A percentile compares a stretch with the other conserved stretches of the same genome.
Evolutionary conservation across 1,140 invertebrate genomes (phyloP).

Genomic region (Rhizoglyphus robini): DNA sequence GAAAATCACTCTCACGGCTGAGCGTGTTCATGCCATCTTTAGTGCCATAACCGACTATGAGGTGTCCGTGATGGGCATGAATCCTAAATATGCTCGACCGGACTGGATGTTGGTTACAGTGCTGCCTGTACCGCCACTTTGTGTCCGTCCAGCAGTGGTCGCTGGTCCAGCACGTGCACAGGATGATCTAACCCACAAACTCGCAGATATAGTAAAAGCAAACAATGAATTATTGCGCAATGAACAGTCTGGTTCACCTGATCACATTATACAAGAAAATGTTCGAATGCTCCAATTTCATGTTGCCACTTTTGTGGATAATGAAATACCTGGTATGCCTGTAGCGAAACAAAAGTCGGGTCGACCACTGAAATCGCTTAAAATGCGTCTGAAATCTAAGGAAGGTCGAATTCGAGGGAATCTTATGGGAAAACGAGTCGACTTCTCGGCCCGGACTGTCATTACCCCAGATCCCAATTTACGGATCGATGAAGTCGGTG

Average conservation of each 20-base stretch:
- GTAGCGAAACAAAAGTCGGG: slow-evolving; percentile 97
- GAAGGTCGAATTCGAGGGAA: slow-evolving; percentile 97
- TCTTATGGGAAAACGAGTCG: slow-evolving; percentile 99
- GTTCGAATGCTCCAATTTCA: slow-evolving; percentile 98
- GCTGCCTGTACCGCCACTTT: slow-evolving; percentile 86
- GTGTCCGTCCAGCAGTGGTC: slow-evolving; percentile 84
- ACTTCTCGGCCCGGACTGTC: slow-evolving; percentile 97
- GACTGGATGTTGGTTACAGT: slow-evolving; percentile 99
- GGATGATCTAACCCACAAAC: slow-evolving; percentile 97
- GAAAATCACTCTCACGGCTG: slow-evolving; percentile 80
- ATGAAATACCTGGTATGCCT: slow-evolving; percentile 95
- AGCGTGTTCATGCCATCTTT: slow-evolving; percentile 89
- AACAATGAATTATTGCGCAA: slow-evolving; percentile 93
- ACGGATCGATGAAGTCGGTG: slow-evolving; percentile 94
- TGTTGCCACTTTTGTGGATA: slow-evolving; percentile 92
- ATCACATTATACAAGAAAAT: slow-evolving; percentile 91
- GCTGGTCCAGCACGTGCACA: slow-evolving; percentile 95
- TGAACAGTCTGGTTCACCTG: slow-evolving; percentile 86
- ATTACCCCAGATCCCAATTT: slow-evolving; percentile 99
- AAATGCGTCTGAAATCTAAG: slow-evolving; percentile 61
- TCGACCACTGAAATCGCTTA: slow-evolving; percentile 93
- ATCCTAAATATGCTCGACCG: slow-evolving; percentile 63
- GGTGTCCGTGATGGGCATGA: slow-evolving; percentile 82
- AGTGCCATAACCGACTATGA: slow-evolving; percentile 96
- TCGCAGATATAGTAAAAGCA: slow-evolving; percentile 95